Conservation (phyloP, 1,140 invertebrate genomes). For the Cherax destructor region DNA sequence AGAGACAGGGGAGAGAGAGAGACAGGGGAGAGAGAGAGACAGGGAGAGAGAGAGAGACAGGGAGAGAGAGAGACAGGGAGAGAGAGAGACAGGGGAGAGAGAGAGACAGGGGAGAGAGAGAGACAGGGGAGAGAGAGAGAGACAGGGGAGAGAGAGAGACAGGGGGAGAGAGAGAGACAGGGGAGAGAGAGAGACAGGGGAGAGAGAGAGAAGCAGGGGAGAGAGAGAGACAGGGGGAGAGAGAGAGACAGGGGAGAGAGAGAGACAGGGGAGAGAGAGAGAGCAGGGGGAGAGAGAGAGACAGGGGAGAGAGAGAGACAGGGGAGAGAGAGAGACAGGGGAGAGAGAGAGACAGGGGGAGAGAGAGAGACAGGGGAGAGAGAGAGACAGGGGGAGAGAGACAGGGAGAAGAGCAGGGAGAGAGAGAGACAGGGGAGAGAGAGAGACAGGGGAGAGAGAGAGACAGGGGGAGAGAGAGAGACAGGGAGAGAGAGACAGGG, state of each 20-base stretch:
- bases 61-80: too few species aligned
- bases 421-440: neutral
- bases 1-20: neutral
- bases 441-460: neutral
- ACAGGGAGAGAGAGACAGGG: too few species aligned
- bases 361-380: neutral
- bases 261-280: conserved; percentile 9
- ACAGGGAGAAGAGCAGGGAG: neutral
- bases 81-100: too few species aligned
- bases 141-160: neutral
- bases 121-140: neutral
- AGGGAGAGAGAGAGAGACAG: neutral
- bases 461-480: too few species aligned
- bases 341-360: too few species aligned
- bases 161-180: neutral
- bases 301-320: neutral
- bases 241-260: neutral
- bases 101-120: neutral
- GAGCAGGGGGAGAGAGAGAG: neutral
- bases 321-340: too few species aligned
- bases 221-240: neutral
- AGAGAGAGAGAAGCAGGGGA: too few species aligned
- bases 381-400: conserved; percentile 9
- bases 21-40: neutral
- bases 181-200: too few species aligned